Conservation (phyloP, 2,888 invertebrate species). For the Tridacna crocea region DNA sequence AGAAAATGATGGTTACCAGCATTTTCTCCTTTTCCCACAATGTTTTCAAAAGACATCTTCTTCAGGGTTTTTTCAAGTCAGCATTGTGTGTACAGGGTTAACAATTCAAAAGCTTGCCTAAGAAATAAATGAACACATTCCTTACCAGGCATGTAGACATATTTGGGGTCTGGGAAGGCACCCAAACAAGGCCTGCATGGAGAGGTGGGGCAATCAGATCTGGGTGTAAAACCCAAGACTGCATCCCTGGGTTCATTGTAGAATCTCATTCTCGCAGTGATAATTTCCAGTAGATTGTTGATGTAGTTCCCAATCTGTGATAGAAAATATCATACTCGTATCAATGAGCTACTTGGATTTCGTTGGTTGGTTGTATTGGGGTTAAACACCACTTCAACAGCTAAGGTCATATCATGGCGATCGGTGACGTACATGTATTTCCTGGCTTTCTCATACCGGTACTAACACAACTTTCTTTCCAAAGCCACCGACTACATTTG, state of each 20-base stretch:
- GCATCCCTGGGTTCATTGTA: constrained; percentile 66
- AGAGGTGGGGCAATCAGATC: constrained; percentile 71
- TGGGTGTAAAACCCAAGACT: constrained; percentile 59
- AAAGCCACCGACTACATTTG: too few species aligned
- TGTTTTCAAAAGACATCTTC: neutral
- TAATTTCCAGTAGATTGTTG: constrained; percentile 65
- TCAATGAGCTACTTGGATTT: too few species aligned
- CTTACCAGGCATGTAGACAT: constrained; percentile 72
- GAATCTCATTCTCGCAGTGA: constrained; percentile 69
- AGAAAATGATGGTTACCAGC: neutral
- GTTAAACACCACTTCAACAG: too few species aligned
- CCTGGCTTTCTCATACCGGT: too few species aligned
- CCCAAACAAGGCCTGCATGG: constrained; percentile 75
- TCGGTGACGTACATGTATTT: too few species aligned
- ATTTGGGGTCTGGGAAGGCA: constrained; percentile 64
- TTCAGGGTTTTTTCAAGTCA: too few species aligned
- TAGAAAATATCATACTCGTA: neutral
- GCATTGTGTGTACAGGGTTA: too few species aligned
- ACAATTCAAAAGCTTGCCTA: too few species aligned
- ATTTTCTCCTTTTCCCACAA: neutral
- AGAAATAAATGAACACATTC: too few species aligned
- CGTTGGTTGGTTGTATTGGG: too few species aligned
- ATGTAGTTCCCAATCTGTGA: constrained; percentile 76
- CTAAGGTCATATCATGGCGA: too few species aligned
- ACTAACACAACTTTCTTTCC: too few species aligned